Conservation (phyloP, 2,113 vertebrate species). For the Plotosus lineatus region DNA sequence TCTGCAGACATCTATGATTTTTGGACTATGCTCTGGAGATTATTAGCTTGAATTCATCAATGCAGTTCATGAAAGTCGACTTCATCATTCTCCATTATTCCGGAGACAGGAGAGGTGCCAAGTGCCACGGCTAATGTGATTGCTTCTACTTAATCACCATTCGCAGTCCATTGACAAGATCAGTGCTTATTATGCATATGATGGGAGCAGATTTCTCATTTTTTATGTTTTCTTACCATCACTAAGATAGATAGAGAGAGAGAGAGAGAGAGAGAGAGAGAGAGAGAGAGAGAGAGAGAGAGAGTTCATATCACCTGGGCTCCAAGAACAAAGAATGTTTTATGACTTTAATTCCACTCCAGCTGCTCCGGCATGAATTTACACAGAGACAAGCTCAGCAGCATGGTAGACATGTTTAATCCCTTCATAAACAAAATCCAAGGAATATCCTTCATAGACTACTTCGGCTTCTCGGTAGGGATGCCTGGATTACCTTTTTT, state of each 20-base stretch:
- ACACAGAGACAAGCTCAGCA: background rate
- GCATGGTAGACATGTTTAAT: constrained; percentile 4
- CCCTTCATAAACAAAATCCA: constrained; percentile 29
- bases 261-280: background rate
- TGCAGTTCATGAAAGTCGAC: constrained; percentile 24
- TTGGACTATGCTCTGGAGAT: background rate
- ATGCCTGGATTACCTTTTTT: background rate
- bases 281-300: background rate
- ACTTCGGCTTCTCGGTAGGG: background rate
- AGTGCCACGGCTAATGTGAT: constrained; percentile 51
- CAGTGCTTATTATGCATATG: constrained; percentile 59
- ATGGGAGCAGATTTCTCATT: constrained; percentile 16
- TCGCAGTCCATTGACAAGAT: constrained; percentile 56
- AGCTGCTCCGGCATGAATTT: constrained; percentile 5
- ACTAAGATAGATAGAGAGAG: background rate
- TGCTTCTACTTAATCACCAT: constrained; percentile 69
- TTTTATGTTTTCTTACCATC: background rate
- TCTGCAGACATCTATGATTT: background rate
- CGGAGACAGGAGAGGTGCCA: constrained; percentile 42
- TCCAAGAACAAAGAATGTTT: constrained; percentile 26
- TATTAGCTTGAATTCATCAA: constrained; percentile 47
- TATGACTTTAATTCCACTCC: constrained; percentile 40
- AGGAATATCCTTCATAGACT: background rate
- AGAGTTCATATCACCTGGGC: constrained; percentile 24
- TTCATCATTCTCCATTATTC: constrained; percentile 46